Base-by-base conservation (phyloP, 1,140 invertebrate genomes). In the Drosophila sucinea region DNA sequence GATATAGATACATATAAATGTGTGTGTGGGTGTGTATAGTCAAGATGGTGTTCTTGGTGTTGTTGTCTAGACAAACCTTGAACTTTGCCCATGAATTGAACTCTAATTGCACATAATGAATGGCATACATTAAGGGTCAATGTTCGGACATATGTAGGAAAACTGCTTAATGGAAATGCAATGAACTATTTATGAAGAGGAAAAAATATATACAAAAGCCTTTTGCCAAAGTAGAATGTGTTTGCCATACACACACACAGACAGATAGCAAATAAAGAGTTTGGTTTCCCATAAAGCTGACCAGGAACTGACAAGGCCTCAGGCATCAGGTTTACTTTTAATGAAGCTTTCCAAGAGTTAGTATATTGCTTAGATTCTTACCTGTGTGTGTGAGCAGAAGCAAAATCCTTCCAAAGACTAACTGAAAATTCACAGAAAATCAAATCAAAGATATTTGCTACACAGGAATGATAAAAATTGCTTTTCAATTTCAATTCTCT, bases 41-140 rank as follows among this genome's bases (percentile, higher is more conserved):
- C 61, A 63, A 55, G 66, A 40, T 69, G 56, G 23, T 32, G 54
- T 38, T 7, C 35, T 27, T 27, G n/a, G n/a, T n/a, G 23, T 51
- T 51, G 23, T 51, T 51, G 44, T 27, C 55, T 77, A 66, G 47
- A 44, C 54, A 67, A 73, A 71, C 70, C 78, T 78, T 81, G 81
- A 85, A 85, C 78, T 68, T 60, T 47, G 41, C 5, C 54, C 54
- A 44, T 85, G 78, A 86, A 85, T 85, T 72, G 81, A 85, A 86
- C 82, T 85, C 70, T 86, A 85, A 86, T 81, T 86, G 78, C 74
- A 81, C 73, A 77, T 81, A 81, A 85, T 81, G 78, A 85, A 85
- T 86, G 71, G 75, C 78, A 67, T 67, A 71, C 78, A 85, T 85
- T 86, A 86, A 17, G 44, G 78, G 57, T 85, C 82, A 81, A 86